Evolutionary conservation across 2,797 vertebrate genomes (phyloP).

Genomic region (Lithobates pipiens): DNA sequence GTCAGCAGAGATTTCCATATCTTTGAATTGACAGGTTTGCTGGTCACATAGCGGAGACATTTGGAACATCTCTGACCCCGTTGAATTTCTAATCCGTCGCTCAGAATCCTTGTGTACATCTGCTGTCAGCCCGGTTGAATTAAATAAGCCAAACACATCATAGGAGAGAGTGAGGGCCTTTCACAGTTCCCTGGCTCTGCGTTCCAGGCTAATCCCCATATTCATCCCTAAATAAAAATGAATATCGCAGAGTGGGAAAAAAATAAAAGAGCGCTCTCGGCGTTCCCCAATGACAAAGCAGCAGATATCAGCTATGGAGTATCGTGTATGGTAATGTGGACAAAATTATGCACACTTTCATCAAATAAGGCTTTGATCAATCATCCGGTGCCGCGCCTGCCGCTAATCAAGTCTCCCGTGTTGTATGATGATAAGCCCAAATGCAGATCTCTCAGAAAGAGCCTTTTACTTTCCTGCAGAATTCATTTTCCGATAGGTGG

Average conservation of each 20-base stretch:
- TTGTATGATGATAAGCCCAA: neutral
- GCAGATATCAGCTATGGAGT: neutral
- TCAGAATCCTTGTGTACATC: neutral
- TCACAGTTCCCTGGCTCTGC: neutral
- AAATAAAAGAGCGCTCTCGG: neutral
- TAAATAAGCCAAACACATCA: neutral
- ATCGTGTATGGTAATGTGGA: constrained; percentile 48
- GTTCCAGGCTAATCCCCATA: constrained; percentile 5
- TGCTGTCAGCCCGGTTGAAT: neutral
- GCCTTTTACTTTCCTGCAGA: neutral
- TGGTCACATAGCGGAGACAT: neutral
- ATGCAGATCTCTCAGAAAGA: neutral
- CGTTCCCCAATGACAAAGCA: neutral
- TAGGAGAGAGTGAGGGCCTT: neutral
- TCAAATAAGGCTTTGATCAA: constrained; percentile 45
- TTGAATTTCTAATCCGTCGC: neutral
- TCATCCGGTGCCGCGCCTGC: constrained; percentile 38
- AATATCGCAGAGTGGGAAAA: neutral
- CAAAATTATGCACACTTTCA: constrained; percentile 34
- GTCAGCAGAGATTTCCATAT: neutral
- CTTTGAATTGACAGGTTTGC: neutral
- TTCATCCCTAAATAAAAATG: neutral
- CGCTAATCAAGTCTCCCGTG: neutral
- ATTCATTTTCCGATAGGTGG: neutral
- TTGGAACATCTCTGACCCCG: neutral